phyloP scores from a whole-genome alignment of 2,888 invertebrate genomes.

The Agrilus cyanescens region DNA sequence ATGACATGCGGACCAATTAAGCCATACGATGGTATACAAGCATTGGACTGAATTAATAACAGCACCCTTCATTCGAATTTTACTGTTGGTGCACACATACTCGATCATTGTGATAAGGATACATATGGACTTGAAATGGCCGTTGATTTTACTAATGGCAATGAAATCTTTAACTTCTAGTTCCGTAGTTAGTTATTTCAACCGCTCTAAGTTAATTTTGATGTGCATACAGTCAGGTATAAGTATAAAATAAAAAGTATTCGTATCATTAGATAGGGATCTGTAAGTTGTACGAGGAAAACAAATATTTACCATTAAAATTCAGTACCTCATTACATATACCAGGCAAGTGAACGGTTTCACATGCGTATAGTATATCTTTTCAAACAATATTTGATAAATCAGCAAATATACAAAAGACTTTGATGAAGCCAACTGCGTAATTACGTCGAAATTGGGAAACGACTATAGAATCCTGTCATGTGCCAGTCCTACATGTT shows the following conservation, averaged over 20 bases:
- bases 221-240: not conserved
- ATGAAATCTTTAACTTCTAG: conserved; percentile 25
- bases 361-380: too few relatives aligned
- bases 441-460: too few relatives aligned
- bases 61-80: conserved; percentile 65
- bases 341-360: too few relatives aligned
- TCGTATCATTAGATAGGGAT: too few relatives aligned
- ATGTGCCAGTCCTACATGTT: too few relatives aligned
- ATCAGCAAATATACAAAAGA: too few relatives aligned
- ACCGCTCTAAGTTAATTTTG: not conserved
- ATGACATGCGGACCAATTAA: conserved; percentile 86
- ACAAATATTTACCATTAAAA: too few relatives aligned
- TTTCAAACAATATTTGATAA: too few relatives aligned
- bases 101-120: conserved; percentile 93
- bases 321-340: too few relatives aligned
- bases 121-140: conserved; percentile 93
- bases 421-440: too few relatives aligned
- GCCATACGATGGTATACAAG: conserved; percentile 86
- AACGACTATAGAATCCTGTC: too few relatives aligned
- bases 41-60: conserved; percentile 68
- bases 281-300: too few relatives aligned
- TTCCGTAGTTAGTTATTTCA: not conserved
- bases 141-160: conserved; percentile 93
- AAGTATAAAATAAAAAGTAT: not conserved
- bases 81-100: conserved; percentile 72